A percentile compares a stretch with the other conserved stretches of the same genome.
These are phyloP conservation scores for Eustalomyia histrio DNA, from an alignment of 2,888 invertebrate species.

Conservation along the genomic window DNA sequence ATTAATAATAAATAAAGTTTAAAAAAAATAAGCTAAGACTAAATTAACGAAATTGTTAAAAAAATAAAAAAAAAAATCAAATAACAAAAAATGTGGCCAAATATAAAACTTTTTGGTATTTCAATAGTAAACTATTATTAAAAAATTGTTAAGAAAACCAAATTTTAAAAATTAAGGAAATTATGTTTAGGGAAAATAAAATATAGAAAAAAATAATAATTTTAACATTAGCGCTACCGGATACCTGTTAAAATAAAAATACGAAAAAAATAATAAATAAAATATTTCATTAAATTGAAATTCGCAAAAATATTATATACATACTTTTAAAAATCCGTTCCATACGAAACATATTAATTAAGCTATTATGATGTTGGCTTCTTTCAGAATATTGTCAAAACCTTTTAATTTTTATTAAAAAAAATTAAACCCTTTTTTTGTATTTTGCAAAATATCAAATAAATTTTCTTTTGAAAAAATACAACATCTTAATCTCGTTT, in stretches of 20 bases:
- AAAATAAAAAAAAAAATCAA: background rate
- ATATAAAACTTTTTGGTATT: background rate
- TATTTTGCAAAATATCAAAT: too few relatives aligned
- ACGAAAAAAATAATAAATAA: conserved; percentile 19
- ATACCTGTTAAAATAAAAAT: conserved; percentile 52
- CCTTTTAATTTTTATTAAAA: too few relatives aligned
- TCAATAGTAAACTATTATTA: background rate
- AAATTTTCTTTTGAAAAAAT: too few relatives aligned
- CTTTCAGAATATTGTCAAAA: too few relatives aligned
- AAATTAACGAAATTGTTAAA: background rate
- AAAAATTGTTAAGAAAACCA: background rate
- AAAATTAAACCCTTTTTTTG: too few relatives aligned
- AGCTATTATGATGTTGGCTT: too few relatives aligned
- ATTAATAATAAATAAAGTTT: conserved; percentile 3
- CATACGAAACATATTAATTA: conserved; percentile 16
- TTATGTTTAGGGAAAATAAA: conserved; percentile 55
- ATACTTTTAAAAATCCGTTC: conserved; percentile 40
- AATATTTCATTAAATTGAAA: background rate
- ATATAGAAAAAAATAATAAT: conserved; percentile 9
- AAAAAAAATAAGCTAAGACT: conserved; percentile 30
- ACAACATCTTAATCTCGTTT: too few relatives aligned
- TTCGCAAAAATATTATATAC: background rate
- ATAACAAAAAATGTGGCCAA: background rate
- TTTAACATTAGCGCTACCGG: conserved; percentile 56
- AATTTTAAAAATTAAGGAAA: conserved; percentile 30